Evolutionary conservation across 2,797 vertebrate species (phyloP), one percentile per base, ranked within the genome.

Genomic region (Ceryle rudis): DNA sequence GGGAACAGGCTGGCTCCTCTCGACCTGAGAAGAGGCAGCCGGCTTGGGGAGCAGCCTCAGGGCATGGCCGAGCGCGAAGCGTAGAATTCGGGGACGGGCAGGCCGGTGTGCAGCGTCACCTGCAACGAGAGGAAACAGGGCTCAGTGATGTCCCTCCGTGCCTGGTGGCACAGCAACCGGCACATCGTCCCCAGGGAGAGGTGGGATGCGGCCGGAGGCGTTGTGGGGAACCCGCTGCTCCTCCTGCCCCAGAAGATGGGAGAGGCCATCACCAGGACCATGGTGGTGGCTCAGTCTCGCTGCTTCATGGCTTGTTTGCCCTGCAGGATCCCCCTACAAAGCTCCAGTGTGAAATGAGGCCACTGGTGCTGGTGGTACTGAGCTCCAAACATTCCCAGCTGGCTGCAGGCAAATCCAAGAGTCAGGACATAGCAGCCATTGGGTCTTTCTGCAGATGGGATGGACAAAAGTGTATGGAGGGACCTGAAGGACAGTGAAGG

Each of bases 21-120:
- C 35, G 2, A 10, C 71, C 90, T 16, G 15, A 74, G 96, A 92
- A 91, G 83, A 93, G 96, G 91, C 96, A 93, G 96, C 95, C 82
- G 86, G 95, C 29, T 21, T 77, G 81, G 5, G 81, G 19, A 65
- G 70, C 60, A 16, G 75, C 84, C 78, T 97, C 95, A 98, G 9
- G 98, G 97, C 95, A 98, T 97, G 44, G 98, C 97, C 0, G 98
- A 97, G 94, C 98, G 97, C 2, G 98, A 98, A 15, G 99, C 98
- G 98, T 99, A 99, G 98, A 99, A 99, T 70, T 99, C 99, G 0
- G 99, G 99, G 95, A 99, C 99, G 0, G 99, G 99, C 78, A 99
- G 97, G 55, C 99, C 99, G 4, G 99, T 99, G 97, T 99, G 99
- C 83, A 99, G 98, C 0, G 99, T 99, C 93, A 99, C 98, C 99